Conservation (phyloP, 2,888 invertebrate genomes). For the Rapana venosa region DNA sequence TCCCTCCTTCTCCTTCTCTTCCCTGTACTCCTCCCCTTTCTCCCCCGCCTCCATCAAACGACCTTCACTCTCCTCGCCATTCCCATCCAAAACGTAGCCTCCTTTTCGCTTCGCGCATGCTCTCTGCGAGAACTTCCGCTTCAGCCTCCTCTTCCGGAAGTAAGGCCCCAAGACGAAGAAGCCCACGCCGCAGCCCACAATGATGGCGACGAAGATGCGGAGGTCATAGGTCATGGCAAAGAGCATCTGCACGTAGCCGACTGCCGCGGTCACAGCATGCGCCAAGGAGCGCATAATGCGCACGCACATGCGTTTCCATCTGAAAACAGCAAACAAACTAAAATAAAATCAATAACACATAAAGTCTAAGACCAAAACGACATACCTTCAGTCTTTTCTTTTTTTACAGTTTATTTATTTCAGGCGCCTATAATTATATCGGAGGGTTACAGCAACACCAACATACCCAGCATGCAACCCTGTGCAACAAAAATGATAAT, state of each 20-base stretch:
- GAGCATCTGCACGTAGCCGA: constrained; percentile 38
- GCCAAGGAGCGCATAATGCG: constrained; percentile 25
- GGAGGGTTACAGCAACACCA: too few relatives aligned
- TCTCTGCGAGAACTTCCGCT: background rate
- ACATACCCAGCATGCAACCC: too few relatives aligned
- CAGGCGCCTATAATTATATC: too few relatives aligned
- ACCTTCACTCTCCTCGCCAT: background rate
- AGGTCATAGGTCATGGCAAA: constrained; percentile 44
- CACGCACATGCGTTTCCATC: constrained; percentile 23
- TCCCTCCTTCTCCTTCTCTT: background rate
- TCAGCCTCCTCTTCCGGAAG: constrained; percentile 26
- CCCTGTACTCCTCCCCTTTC: background rate
- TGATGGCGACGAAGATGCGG: constrained; percentile 40
- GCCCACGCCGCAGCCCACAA: constrained; percentile 33
- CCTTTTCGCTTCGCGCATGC: background rate
- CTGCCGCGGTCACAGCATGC: constrained; percentile 26
- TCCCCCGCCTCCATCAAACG: background rate
- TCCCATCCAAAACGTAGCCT: background rate
- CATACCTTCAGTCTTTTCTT: too few relatives aligned
- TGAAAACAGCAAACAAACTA: background rate
- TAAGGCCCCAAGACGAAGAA: constrained; percentile 38
- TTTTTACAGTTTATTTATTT: too few relatives aligned
- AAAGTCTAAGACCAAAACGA: background rate
- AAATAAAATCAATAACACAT: background rate
- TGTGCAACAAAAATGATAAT: too few relatives aligned